A percentile compares a stretch with the other conserved stretches of the same genome.
Conservation (phyloP, 2,797 vertebrate genomes). For the Echeneis naucrates region DNA sequence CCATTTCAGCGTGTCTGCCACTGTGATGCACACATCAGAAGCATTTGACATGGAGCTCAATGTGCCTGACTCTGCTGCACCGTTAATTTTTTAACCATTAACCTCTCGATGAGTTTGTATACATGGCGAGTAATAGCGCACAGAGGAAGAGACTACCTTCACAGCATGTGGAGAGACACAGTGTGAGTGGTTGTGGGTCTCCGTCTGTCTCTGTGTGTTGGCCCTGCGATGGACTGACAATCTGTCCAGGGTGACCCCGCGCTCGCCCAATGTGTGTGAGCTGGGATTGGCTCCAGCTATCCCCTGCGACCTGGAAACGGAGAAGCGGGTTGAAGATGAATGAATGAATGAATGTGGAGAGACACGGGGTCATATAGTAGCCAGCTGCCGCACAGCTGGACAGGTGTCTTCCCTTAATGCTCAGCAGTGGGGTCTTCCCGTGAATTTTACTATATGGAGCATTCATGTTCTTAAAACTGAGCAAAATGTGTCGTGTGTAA, state of each 20-base stretch:
- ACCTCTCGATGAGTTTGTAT: not conserved
- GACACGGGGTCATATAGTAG: not conserved
- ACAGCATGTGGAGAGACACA: slow-evolving; percentile 5
- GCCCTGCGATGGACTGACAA: no score
- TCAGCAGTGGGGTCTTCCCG: slow-evolving; percentile 27
- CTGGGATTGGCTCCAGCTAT: no score
- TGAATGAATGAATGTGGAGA: no score
- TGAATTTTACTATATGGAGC: slow-evolving; percentile 38
- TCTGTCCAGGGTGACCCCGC: no score
- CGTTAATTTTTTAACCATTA: not conserved
- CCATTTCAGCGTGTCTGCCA: slow-evolving; percentile 23
- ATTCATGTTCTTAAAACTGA: slow-evolving; percentile 33
- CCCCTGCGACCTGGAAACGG: no score
- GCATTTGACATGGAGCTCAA: slow-evolving; percentile 56
- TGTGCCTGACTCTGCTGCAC: slow-evolving; percentile 32
- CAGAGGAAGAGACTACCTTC: not conserved
- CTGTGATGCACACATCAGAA: slow-evolving; percentile 52
- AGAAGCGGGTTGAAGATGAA: no score
- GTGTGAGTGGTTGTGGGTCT: no score
- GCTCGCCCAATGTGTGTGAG: no score
- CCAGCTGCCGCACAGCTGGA: slow-evolving; percentile 25
- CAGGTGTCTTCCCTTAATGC: slow-evolving; percentile 11
- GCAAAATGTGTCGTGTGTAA: slow-evolving; percentile 34
- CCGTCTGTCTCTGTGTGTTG: no score
- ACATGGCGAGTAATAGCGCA: not conserved